These are phyloP conservation scores for Hestina assimilis DNA, from an alignment of 1,140 invertebrate genomes.

Conservation along the genomic window DNA sequence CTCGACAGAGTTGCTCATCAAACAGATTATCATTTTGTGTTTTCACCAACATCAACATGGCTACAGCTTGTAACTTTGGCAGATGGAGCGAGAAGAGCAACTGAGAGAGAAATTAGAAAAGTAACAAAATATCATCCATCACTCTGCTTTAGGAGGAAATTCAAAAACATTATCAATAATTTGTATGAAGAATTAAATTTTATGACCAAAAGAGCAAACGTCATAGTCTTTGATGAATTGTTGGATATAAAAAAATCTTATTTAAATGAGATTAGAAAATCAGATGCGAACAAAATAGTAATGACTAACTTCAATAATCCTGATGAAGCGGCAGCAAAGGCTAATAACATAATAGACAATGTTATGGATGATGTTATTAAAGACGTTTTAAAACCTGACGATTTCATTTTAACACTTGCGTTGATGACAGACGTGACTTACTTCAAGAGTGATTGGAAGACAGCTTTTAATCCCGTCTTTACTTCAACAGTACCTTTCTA, in stretches of 20 bases:
- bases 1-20: constrained; percentile 48
- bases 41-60: constrained; percentile 75
- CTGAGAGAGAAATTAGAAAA: constrained; percentile 60
- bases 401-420: constrained; percentile 78
- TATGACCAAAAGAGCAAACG: constrained; percentile 36
- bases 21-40: constrained; percentile 54
- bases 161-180: constrained; percentile 40
- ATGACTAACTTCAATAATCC: constrained; percentile 42
- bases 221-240: constrained; percentile 47
- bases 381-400: constrained; percentile 44
- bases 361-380: constrained; percentile 37
- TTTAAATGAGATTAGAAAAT: constrained; percentile 30
- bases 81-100: constrained; percentile 65
- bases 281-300: constrained; percentile 41
- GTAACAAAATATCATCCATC: constrained; percentile 57
- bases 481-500: constrained; percentile 77
- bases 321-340: constrained; percentile 28
- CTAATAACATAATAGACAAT: constrained; percentile 39
- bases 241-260: constrained; percentile 46
- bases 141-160: constrained; percentile 45
- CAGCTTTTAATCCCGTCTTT: constrained; percentile 79
- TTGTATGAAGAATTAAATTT: constrained; percentile 35
- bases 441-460: constrained; percentile 85
- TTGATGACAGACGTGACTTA: constrained; percentile 84
- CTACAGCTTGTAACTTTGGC: constrained; percentile 67